These are phyloP conservation scores for Eulemur rubriventer DNA, from an alignment of 2,797 vertebrate genomes.

Conservation along the genomic window DNA sequence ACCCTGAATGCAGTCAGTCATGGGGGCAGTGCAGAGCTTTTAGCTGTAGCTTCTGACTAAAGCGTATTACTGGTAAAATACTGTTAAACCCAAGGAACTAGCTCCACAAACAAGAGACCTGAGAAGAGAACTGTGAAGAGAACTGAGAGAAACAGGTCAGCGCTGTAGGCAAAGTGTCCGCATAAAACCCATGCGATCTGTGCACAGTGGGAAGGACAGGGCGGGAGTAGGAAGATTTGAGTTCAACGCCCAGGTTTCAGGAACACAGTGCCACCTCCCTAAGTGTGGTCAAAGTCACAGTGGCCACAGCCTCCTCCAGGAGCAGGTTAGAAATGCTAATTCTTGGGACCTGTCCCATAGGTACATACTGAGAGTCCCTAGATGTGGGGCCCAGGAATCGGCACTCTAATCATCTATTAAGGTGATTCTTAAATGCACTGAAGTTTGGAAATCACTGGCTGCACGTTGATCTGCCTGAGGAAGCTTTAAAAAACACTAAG, in stretches of 20 bases:
- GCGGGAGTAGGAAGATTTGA: not conserved
- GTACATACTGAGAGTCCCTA: not conserved
- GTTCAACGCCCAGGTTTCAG: not conserved
- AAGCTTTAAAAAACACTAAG: not conserved
- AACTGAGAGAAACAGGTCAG: not conserved
- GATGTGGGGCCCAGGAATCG: accelerated
- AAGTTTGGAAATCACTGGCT: not conserved
- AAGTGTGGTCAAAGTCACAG: not conserved
- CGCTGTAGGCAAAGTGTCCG: not conserved
- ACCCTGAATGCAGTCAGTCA: too few relatives aligned
- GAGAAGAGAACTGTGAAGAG: not conserved
- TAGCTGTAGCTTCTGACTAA: not conserved
- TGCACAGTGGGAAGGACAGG: accelerated
- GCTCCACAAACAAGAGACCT: too few relatives aligned
- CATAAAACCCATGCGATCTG: not conserved
- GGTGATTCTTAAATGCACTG: not conserved
- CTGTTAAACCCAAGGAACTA: not conserved
- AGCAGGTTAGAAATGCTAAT: not conserved
- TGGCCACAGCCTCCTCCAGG: too few relatives aligned
- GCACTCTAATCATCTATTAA: not conserved
- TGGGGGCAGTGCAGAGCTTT: not conserved
- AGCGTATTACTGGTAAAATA: not conserved
- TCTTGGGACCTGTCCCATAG: not conserved
- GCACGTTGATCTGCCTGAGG: not conserved
- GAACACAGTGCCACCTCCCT: accelerated